Conservation (phyloP, 2,797 vertebrate species). For the Acipenser ruthenus region DNA sequence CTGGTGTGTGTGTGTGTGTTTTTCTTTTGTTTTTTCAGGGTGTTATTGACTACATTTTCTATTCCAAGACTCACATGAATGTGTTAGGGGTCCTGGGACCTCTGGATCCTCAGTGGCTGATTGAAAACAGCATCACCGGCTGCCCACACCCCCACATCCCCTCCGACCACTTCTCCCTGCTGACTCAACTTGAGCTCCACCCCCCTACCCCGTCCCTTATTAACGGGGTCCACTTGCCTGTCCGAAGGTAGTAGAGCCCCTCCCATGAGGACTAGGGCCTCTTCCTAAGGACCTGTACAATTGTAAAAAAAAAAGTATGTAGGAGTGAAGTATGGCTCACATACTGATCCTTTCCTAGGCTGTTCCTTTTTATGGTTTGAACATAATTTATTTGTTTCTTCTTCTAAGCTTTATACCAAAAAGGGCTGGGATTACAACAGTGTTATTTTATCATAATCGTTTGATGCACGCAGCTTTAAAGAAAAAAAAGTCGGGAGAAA, state of each 20-base stretch:
- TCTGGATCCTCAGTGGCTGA: conserved; percentile 91
- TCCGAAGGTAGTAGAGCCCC: conserved; percentile 84
- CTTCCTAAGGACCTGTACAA: conserved; percentile 67
- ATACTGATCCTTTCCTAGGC: conserved; percentile 42
- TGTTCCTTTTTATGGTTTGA: conserved; percentile 58
- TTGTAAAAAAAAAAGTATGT: conserved; percentile 67
- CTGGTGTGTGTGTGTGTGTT: too few species aligned
- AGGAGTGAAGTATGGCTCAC: conserved; percentile 85
- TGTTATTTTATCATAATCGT: conserved; percentile 36
- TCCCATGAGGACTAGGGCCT: conserved; percentile 36
- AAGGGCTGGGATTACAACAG: conserved; percentile 73
- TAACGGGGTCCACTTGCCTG: conserved; percentile 86
- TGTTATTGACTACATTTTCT: conserved; percentile 99
- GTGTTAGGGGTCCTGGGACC: conserved; percentile 89
- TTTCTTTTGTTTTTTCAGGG: conserved; percentile 59
- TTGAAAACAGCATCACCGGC: conserved; percentile 93
- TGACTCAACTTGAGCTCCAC: conserved; percentile 94
- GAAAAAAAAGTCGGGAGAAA: conserved; percentile 4
- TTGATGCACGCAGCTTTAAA: conserved; percentile 11
- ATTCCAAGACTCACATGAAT: conserved; percentile 93
- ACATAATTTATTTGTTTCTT: conserved; percentile 38
- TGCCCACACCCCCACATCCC: conserved; percentile 97
- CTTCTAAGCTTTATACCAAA: conserved; percentile 72
- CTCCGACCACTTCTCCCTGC: conserved; percentile 98
- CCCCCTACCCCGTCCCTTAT: conserved; percentile 68